phyloP scores from a whole-genome alignment of 2,797 vertebrate species.

The Leptoclinus maculatus region DNA sequence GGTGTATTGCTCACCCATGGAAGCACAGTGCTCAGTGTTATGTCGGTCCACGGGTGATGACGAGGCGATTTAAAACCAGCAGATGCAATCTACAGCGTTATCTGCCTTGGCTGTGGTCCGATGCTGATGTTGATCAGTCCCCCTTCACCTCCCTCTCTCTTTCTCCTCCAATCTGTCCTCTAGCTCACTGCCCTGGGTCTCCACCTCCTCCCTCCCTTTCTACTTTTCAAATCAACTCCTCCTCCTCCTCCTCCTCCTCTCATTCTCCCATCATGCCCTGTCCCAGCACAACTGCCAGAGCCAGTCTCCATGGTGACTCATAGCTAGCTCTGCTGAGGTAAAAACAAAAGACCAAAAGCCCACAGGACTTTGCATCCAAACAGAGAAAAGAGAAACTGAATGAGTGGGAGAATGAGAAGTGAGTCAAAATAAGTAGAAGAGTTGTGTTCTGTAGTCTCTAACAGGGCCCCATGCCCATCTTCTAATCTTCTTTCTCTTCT shows the following conservation, averaged over 20 bases:
- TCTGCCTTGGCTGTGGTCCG: background rate
- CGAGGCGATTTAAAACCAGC: background rate
- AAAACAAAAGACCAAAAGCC: conserved; percentile 75
- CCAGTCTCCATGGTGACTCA: conserved; percentile 77
- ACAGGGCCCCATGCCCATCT: background rate
- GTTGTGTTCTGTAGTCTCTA: conserved; percentile 24
- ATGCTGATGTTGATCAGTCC: conserved; percentile 11
- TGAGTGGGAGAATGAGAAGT: conserved; percentile 35
- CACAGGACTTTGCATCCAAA: conserved; percentile 62
- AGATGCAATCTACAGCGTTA: background rate
- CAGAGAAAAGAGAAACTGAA: conserved; percentile 43
- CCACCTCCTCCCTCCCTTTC: background rate
- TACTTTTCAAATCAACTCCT: conserved; percentile 24
- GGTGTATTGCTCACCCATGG: too few relatives aligned
- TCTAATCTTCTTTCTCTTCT: conserved; percentile 8
- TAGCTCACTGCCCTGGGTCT: conserved; percentile 10
- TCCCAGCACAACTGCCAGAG: conserved; percentile 61
- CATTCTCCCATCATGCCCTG: conserved; percentile 32
- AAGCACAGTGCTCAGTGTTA: background rate
- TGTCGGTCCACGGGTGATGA: background rate
- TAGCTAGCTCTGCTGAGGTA: conserved; percentile 60
- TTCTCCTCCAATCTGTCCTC: conserved; percentile 16
- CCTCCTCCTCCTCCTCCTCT: conserved; percentile 35
- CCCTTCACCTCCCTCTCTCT: background rate
- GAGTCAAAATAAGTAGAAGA: conserved; percentile 34